These are phyloP conservation scores for Heliornis fulica DNA, from an alignment of 2,113 vertebrate species.

Conservation along the genomic window DNA sequence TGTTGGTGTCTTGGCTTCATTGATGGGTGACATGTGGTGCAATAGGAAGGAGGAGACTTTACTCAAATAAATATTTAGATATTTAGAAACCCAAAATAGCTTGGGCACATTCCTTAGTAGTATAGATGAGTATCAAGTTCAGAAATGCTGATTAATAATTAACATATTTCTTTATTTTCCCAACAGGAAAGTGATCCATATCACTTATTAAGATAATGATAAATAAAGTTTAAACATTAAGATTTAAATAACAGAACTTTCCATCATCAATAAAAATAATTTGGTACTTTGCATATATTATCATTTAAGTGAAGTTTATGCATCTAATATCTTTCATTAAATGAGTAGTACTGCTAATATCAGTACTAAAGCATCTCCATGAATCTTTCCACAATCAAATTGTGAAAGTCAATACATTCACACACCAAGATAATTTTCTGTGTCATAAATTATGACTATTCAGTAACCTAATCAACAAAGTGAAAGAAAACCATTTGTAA, in stretches of 20 bases:
- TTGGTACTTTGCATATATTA: not conserved
- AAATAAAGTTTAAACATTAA: not conserved
- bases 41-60: not conserved
- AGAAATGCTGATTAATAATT: not conserved
- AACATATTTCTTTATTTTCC: not conserved
- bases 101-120: not conserved
- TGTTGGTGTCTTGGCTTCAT: fast-evolving
- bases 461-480: not conserved
- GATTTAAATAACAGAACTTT: fast-evolving
- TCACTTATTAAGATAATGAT: fast-evolving
- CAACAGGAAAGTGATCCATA: not conserved
- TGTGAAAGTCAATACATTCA: not conserved
- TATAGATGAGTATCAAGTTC: not conserved
- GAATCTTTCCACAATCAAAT: not conserved
- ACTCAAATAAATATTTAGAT: not conserved
- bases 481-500: not conserved
- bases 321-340: not conserved
- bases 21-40: not conserved
- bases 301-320: not conserved
- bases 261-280: not conserved
- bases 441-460: not conserved
- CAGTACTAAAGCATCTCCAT: not conserved
- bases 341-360: not conserved
- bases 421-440: not conserved
- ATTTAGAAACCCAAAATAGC: not conserved